Conservation (phyloP, 2,113 vertebrate species). For the Bos indicus region DNA sequence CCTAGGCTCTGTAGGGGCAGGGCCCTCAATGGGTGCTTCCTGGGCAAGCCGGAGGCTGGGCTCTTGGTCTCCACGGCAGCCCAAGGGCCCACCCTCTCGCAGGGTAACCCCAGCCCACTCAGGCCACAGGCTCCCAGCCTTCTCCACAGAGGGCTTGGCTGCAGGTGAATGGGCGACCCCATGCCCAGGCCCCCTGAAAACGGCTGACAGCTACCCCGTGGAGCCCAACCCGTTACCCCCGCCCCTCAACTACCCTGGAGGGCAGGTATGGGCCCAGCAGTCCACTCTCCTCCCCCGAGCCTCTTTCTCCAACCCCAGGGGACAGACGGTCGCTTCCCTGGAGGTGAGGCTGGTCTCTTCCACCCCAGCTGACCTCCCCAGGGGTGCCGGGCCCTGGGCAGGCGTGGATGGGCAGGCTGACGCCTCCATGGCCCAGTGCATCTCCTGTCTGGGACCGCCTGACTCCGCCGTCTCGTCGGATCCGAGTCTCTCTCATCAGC, state of each 20-base stretch:
- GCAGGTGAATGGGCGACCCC: not conserved
- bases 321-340: not conserved
- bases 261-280: not conserved
- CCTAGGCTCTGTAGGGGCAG: not conserved
- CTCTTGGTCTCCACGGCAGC: not conserved
- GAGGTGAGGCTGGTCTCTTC: not conserved
- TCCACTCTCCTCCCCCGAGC: rapidly evolving
- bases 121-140: not conserved
- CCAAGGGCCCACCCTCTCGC: not conserved
- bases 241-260: not conserved
- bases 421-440: rapidly evolving
- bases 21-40: not conserved
- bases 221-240: not conserved
- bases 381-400: rapidly evolving
- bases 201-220: not conserved
- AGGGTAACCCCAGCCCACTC: not conserved
- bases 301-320: no score
- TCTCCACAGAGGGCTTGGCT: not conserved
- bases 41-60: not conserved
- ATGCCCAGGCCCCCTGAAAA: not conserved
- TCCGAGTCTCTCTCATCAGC: rapidly evolving
- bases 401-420: rapidly evolving
- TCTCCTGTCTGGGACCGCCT: rapidly evolving
- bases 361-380: not conserved
- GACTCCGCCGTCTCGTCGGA: rapidly evolving